Percentiles rank a stretch among this genome's conserved stretches.
These are phyloP conservation scores for Troides oblongomaculatus DNA, from an alignment of 2,888 invertebrate species.

Conservation along the genomic window DNA sequence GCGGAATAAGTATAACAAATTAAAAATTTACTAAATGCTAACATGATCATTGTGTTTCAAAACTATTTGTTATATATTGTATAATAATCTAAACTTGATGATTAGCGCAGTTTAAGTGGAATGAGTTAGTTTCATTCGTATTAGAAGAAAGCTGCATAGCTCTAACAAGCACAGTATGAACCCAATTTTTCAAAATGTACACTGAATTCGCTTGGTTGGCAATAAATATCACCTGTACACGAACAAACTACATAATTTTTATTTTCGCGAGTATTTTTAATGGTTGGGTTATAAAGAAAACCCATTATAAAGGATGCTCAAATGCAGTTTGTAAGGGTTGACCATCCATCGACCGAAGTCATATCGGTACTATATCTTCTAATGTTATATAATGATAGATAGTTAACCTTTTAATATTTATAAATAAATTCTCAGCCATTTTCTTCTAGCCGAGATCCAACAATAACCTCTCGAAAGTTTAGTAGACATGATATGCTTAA, in stretches of 20 bases:
- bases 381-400: no score
- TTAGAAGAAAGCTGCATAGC: background rate
- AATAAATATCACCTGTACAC: background rate
- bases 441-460: no score
- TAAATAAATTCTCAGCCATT: no score
- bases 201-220: background rate
- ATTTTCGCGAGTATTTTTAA: background rate
- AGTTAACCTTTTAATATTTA: no score
- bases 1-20: background rate
- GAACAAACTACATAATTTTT: background rate
- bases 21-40: background rate
- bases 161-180: slow-evolving; percentile 8
- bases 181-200: slow-evolving; percentile 3
- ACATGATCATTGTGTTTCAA: background rate
- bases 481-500: no score
- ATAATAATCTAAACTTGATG: background rate
- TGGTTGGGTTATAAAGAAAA: no score
- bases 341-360: no score
- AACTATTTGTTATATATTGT: background rate
- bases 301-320: no score
- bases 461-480: no score
- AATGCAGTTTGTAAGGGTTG: no score
- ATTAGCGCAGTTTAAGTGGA: background rate
- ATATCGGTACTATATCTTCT: no score
- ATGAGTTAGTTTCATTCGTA: slow-evolving; percentile 1